Evolutionary conservation across 2,888 invertebrate species (phyloP).

Genomic region (Athalia circularis): DNA sequence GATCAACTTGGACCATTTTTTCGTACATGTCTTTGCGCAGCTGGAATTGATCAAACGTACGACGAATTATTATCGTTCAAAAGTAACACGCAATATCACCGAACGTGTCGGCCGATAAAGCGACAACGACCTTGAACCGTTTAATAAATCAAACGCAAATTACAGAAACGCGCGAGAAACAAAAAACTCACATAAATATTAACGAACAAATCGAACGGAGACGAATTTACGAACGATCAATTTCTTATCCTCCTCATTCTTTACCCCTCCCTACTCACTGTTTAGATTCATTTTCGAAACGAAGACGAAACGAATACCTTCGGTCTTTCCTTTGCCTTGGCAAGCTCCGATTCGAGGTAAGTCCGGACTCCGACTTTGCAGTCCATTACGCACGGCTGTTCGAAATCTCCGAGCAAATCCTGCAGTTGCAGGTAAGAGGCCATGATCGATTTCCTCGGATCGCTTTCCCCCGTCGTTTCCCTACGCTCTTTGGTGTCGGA

Average conservation of each 20-base stretch:
- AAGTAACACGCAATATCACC: not conserved
- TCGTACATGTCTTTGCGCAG: constrained; percentile 92
- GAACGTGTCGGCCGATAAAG: too few relatives aligned
- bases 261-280: constrained; percentile 5
- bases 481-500: constrained; percentile 52
- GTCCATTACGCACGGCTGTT: constrained; percentile 97
- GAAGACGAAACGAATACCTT: constrained; percentile 78
- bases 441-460: constrained; percentile 57
- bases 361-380: constrained; percentile 97
- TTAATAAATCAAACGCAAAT: too few relatives aligned
- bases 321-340: constrained; percentile 96
- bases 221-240: too few relatives aligned
- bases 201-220: too few relatives aligned
- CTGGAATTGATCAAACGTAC: constrained; percentile 50
- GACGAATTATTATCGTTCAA: not conserved
- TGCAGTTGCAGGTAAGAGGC: constrained; percentile 89
- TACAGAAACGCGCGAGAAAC: too few relatives aligned
- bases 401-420: constrained; percentile 93
- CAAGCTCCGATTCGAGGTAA: constrained; percentile 95
- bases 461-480: constrained; percentile 43
- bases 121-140: too few relatives aligned
- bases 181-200: too few relatives aligned
- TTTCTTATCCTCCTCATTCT: too few relatives aligned
- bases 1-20: constrained; percentile 97
- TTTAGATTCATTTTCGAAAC: constrained; percentile 11